Evolutionary conservation across 2,797 vertebrate genomes (phyloP), one percentile per base, ranked within the genome.

Genomic region (Coilia nasus): DNA sequence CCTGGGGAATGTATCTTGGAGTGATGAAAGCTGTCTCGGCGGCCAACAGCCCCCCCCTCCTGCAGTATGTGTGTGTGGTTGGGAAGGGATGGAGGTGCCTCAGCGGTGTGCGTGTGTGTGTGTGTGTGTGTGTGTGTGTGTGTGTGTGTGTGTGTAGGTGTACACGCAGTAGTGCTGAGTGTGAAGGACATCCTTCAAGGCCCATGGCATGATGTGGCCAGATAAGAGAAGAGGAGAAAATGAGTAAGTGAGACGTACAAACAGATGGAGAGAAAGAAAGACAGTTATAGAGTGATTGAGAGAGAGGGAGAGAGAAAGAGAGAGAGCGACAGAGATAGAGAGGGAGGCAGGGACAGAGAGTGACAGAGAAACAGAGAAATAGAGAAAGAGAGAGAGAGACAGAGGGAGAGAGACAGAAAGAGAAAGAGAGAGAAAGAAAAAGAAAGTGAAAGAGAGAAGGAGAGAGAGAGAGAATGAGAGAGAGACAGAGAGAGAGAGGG

Each of bases 1-100:
- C 83, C 71, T 46, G 23, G n/a, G 71, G 23, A 60, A 84, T 83
- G 59, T 80, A 9, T 88, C 86, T 47, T 80, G 15, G 78, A 62
- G 90, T 85, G 91, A 87, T 90, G 91, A 92, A 84, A 90, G 90
- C 88, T 86, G 81, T 85, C 90, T 89, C 89, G 50, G 84, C 87
- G 81, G 82, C 80, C 89, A 81, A 88, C 83, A 83, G 9, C 23
- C 84, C 44, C 84, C 44, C 41, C 23, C 47, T 41, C 14, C 67
- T n/a, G 25, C 14, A 44, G 71, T 35, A 41, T 67, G 83, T 85
- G 83, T 41, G 19, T 75, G 67, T 75, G 67, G 25, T 12, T 64
- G 23, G 2, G 23, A 64, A 64, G 11, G 23, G 62, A 64, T 64
- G 23, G 62, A 28, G 62, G 62, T 64, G 21, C 59, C 59, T 60